These are phyloP conservation scores for Antennarius striatus DNA, from an alignment of 2,113 vertebrate species.

Conservation along the genomic window DNA sequence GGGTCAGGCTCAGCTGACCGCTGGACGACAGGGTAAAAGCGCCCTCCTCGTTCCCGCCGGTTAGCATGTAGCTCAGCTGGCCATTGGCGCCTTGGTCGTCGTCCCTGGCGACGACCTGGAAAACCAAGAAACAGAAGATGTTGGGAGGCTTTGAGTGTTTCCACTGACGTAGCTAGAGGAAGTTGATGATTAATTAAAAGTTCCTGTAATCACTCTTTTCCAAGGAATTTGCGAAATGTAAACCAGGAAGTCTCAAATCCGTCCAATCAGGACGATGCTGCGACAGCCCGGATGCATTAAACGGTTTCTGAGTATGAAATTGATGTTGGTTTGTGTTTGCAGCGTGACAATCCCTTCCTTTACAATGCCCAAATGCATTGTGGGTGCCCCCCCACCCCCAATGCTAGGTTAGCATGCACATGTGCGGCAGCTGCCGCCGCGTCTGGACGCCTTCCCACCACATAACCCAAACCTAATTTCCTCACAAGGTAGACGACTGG, in stretches of 20 bases:
- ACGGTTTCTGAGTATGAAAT: constrained; percentile 5
- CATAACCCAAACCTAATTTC: constrained; percentile 61
- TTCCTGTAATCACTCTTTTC: constrained; percentile 46
- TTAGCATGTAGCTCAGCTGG: constrained; percentile 86
- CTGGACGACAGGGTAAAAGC: constrained; percentile 86
- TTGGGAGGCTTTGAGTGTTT: neutral
- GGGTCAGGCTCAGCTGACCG: constrained; percentile 87
- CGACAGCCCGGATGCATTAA: too few species aligned
- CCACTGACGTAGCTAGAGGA: neutral
- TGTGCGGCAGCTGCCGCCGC: neutral
- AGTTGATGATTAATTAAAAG: too few species aligned
- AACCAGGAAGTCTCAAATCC: neutral
- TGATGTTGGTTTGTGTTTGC: constrained; percentile 5
- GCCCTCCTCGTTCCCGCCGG: constrained; percentile 84
- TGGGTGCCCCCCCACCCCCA: constrained; percentile 10
- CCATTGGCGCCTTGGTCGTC: constrained; percentile 91
- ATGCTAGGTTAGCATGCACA: constrained; percentile 4
- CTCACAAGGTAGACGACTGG: constrained; percentile 48
- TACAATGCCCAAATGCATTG: constrained; percentile 16
- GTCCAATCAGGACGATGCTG: neutral
- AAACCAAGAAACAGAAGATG: constrained; percentile 4
- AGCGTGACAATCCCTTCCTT: constrained; percentile 7
- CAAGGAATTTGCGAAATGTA: constrained; percentile 18
- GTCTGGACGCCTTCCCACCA: constrained; percentile 42
- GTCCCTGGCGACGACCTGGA: constrained; percentile 92